Conservation (phyloP, 2,797 vertebrate genomes). For the Diglossa cyanea region DNA sequence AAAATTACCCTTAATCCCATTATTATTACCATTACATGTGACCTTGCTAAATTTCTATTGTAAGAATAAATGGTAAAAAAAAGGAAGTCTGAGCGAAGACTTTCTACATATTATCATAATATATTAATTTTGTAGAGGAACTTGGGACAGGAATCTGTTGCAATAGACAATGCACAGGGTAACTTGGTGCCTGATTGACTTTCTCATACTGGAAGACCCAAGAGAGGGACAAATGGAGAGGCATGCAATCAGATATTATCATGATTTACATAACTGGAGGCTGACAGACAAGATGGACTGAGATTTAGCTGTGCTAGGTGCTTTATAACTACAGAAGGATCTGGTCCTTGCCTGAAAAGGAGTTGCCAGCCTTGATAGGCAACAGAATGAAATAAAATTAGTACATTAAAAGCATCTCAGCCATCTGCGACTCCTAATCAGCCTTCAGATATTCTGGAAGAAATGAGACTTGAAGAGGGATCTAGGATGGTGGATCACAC, state of each 20-base stretch:
- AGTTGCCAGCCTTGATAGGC: not conserved
- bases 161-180: not conserved
- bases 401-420: not conserved
- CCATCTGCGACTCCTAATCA: fast-evolving
- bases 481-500: not conserved
- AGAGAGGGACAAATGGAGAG: not conserved
- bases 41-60: not conserved
- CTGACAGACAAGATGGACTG: not conserved
- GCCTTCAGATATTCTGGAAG: not conserved
- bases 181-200: not conserved
- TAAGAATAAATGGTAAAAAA: not conserved
- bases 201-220: not conserved
- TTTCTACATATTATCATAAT: not conserved
- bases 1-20: not conserved
- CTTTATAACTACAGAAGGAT: not conserved
- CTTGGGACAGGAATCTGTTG: not conserved
- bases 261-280: not conserved
- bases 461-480: not conserved
- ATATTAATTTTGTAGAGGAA: not conserved
- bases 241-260: not conserved
- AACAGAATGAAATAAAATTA: not conserved
- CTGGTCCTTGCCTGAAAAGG: not conserved
- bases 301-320: not conserved
- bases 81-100: not conserved
- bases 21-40: not conserved